Conservation (phyloP, 64 coral and sea anemone genomes). For the Orbicella faveolata region DNA sequence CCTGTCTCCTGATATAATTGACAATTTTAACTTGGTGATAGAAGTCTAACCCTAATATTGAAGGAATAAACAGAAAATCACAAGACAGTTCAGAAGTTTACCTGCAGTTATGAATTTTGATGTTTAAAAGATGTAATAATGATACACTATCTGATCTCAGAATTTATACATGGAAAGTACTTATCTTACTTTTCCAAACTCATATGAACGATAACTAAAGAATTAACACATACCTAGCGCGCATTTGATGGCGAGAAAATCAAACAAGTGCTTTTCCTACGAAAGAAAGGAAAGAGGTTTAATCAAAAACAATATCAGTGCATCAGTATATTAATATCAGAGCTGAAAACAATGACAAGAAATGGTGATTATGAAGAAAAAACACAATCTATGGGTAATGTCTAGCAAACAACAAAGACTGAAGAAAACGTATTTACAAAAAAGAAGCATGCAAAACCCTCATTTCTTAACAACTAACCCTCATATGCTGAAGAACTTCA, state of each 20-base stretch:
- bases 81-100: neutral
- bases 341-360: neutral
- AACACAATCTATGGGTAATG: too few relatives aligned
- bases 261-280: slow-evolving; percentile 56
- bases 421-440: too few relatives aligned
- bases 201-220: too few relatives aligned
- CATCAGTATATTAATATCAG: neutral
- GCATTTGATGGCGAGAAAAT: slow-evolving; percentile 39
- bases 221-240: slow-evolving; percentile 11
- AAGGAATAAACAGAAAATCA: neutral
- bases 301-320: neutral
- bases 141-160: too few relatives aligned
- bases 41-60: slow-evolving; percentile 49
- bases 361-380: neutral
- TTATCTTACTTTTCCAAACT: too few relatives aligned
- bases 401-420: too few relatives aligned
- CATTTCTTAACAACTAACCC: neutral
- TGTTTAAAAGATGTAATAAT: too few relatives aligned
- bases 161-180: too few relatives aligned
- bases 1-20: slow-evolving; percentile 69
- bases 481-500: slow-evolving; percentile 66
- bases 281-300: neutral
- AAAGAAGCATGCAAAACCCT: neutral
- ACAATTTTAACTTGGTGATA: slow-evolving; percentile 78
- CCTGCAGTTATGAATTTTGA: too few relatives aligned